Evolutionary conservation across 2,888 invertebrate species (phyloP).

Genomic region (Phortica okadai): DNA sequence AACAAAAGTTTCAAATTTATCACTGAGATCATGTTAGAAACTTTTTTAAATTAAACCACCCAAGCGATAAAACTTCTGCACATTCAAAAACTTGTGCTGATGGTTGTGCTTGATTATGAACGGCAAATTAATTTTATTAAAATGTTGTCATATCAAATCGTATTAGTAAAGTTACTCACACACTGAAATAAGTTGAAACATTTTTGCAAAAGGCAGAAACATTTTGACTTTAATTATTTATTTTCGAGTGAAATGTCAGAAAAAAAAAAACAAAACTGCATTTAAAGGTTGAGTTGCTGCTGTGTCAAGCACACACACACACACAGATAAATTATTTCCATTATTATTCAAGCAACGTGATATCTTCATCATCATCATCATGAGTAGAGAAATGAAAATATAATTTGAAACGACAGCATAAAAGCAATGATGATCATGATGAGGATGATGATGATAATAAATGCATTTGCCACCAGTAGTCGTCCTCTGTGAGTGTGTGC

Average conservation of each 20-base stretch:
- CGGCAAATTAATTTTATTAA: constrained; percentile 22
- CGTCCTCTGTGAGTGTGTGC: not conserved
- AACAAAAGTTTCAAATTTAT: constrained; percentile 56
- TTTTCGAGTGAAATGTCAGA: not conserved
- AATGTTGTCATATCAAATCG: not conserved
- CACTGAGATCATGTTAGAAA: constrained; percentile 46
- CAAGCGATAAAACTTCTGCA: constrained; percentile 36
- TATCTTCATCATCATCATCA: not conserved
- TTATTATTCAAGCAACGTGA: not conserved
- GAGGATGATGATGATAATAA: constrained; percentile 3
- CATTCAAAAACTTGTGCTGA: constrained; percentile 17
- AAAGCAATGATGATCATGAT: not conserved
- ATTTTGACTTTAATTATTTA: not conserved
- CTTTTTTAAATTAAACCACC: constrained; percentile 24
- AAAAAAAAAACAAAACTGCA: not conserved
- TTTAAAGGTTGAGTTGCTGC: not conserved
- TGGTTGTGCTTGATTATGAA: not conserved
- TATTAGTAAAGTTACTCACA: not conserved
- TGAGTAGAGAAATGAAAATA: not conserved
- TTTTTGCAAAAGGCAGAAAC: not conserved
- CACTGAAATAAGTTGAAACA: not conserved
- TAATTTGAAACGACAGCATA: not conserved
- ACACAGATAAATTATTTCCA: not conserved
- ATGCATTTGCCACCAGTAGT: constrained; percentile 14
- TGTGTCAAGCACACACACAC: not conserved